Evolutionary conservation across 2,888 invertebrate genomes (phyloP).

Genomic region (Epirrhoe tristata): DNA sequence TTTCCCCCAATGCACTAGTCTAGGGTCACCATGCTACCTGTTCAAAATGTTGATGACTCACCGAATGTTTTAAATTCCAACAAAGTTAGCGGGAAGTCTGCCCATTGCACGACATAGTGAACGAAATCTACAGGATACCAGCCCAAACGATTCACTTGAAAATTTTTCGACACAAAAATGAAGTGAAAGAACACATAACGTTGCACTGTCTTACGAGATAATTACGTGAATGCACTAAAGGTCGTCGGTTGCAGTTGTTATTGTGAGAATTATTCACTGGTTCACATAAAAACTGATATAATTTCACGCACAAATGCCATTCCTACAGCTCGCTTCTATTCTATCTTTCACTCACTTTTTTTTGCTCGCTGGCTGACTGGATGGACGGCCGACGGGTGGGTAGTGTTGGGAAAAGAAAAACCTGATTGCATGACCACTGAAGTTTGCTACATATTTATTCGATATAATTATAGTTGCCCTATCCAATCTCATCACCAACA

Average conservation of each 20-base stretch:
- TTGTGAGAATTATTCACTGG: conserved; percentile 71
- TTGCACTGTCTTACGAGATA: conserved; percentile 51
- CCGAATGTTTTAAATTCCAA: conserved; percentile 83
- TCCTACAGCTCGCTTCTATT: conserved; percentile 64
- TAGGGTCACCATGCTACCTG: conserved; percentile 49
- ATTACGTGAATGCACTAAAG: conserved; percentile 59
- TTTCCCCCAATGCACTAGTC: conserved; percentile 41
- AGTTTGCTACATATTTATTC: not conserved
- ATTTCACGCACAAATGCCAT: conserved; percentile 79
- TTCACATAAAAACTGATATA: conserved; percentile 77
- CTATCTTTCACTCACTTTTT: conserved; percentile 32
- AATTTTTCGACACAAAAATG: conserved; percentile 66
- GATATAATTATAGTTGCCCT: not conserved
- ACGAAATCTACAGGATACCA: conserved; percentile 76
- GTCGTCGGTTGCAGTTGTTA: conserved; percentile 59
- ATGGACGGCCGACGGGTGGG: not conserved
- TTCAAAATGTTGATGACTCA: conserved; percentile 78
- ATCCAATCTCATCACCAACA: too few relatives aligned
- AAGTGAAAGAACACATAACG: conserved; percentile 67
- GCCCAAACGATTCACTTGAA: conserved; percentile 71
- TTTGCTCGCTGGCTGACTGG: too few relatives aligned
- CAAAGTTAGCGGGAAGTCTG: conserved; percentile 77
- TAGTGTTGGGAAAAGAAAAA: not conserved
- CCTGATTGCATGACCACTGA: not conserved
- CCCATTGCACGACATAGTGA: conserved; percentile 75